A percentile compares a stretch with the other conserved stretches of the same genome.
Evolutionary conservation across 2,113 vertebrate species (phyloP).

Genomic region (Polypterus bichir): DNA sequence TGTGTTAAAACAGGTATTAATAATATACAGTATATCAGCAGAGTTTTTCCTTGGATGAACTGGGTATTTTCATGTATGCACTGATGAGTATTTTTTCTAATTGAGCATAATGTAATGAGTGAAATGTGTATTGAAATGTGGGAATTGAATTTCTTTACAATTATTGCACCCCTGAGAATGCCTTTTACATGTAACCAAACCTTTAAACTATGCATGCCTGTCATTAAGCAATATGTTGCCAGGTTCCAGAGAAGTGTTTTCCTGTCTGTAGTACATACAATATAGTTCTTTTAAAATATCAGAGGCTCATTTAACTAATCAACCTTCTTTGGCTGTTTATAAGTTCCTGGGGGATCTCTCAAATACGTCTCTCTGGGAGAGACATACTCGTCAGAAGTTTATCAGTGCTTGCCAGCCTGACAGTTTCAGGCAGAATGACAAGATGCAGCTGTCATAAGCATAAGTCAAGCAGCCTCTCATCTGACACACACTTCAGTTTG

Average conservation of each 20-base stretch:
- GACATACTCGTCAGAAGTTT: slow-evolving; percentile 29
- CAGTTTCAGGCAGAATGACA: slow-evolving; percentile 17
- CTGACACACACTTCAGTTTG: too few relatives aligned
- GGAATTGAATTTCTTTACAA: not conserved
- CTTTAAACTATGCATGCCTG: slow-evolving; percentile 18
- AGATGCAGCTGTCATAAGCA: slow-evolving; percentile 27
- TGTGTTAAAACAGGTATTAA: too few relatives aligned
- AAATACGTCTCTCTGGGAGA: slow-evolving; percentile 22
- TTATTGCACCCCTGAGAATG: slow-evolving; percentile 10
- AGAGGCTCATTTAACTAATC: slow-evolving; percentile 28
- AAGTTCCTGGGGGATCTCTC: slow-evolving; percentile 31
- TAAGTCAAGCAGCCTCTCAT: too few relatives aligned
- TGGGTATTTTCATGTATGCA: too few relatives aligned
- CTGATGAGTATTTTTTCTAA: too few relatives aligned
- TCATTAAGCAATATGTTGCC: slow-evolving; percentile 27
- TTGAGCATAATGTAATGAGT: too few relatives aligned
- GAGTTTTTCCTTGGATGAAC: too few relatives aligned
- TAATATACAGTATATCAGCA: too few relatives aligned
- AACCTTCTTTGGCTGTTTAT: slow-evolving; percentile 35
- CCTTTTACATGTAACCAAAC: not conserved
- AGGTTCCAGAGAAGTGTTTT: slow-evolving; percentile 35
- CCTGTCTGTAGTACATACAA: slow-evolving; percentile 29
- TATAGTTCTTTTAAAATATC: slow-evolving; percentile 35
- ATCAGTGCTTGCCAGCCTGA: slow-evolving; percentile 24
- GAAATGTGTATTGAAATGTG: too few relatives aligned